These are phyloP conservation scores for Lates calcarifer DNA, from an alignment of 2,113 vertebrate genomes.

Conservation along the genomic window DNA sequence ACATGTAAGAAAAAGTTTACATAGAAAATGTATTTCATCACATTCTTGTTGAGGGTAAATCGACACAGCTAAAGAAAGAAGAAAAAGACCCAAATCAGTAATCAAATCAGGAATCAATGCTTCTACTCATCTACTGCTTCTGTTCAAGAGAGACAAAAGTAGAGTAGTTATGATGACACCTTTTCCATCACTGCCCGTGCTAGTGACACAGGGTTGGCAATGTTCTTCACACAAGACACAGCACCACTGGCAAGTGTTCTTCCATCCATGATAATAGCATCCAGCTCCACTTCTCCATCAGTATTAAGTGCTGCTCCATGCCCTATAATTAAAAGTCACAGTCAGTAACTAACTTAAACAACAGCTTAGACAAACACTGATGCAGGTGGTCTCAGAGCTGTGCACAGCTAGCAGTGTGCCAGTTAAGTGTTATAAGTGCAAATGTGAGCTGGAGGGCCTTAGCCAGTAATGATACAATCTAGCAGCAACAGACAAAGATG, in stretches of 20 bases:
- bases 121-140: not conserved
- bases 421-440: not conserved
- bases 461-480: not conserved
- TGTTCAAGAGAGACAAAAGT: not conserved
- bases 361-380: not conserved
- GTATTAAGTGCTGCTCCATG: conserved; percentile 80
- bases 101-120: not conserved
- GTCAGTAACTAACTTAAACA: not conserved
- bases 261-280: conserved; percentile 85
- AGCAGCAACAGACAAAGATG: not conserved
- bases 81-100: not conserved
- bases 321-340: conserved; percentile 79
- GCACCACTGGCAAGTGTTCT: conserved; percentile 80
- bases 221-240: conserved; percentile 80
- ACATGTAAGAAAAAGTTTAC: conserved; percentile 16
- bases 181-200: conserved; percentile 82
- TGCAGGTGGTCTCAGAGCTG: not conserved
- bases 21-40: not conserved
- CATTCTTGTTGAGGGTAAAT: not conserved
- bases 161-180: conserved; percentile 29
- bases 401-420: not conserved
- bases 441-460: not conserved
- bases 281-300: conserved; percentile 83
- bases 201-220: conserved; percentile 86
- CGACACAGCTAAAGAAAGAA: not conserved